These are phyloP conservation scores for Hippoglossus hippoglossus DNA, from an alignment of 2,797 vertebrate genomes.

Conservation along the genomic window DNA sequence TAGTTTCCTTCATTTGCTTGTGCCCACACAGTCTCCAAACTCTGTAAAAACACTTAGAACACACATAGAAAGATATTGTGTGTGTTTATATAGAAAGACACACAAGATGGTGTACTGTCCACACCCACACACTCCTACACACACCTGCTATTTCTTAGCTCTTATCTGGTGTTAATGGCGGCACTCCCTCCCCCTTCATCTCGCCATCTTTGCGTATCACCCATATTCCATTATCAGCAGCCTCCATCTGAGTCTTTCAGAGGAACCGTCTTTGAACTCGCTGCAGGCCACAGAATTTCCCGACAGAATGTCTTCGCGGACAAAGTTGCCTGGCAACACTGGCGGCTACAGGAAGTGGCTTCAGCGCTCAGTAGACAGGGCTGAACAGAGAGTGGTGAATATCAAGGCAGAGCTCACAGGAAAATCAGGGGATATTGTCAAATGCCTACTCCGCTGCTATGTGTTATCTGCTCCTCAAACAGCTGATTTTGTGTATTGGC, in stretches of 20 bases:
- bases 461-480: slow-evolving; percentile 21
- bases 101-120: not conserved
- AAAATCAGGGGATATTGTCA: slow-evolving; percentile 31
- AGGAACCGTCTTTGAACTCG: slow-evolving; percentile 54
- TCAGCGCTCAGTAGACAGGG: slow-evolving; percentile 6
- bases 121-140: not conserved
- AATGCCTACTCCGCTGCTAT: not conserved
- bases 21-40: slow-evolving; percentile 5
- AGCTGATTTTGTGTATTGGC: not conserved
- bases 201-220: slow-evolving; percentile 30
- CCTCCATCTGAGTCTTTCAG: slow-evolving; percentile 52
- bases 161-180: slow-evolving; percentile 41
- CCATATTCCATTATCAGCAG: slow-evolving; percentile 59
- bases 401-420: slow-evolving; percentile 12
- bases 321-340: slow-evolving; percentile 70
- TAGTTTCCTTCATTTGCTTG: not conserved
- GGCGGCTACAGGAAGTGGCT: slow-evolving; percentile 49
- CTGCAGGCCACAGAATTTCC: slow-evolving; percentile 37
- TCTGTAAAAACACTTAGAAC: not conserved
- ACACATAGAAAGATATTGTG: not conserved
- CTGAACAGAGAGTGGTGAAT: slow-evolving; percentile 15
- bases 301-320: slow-evolving; percentile 39
- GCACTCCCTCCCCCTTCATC: slow-evolving; percentile 28
- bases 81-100: too few relatives aligned
- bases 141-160: slow-evolving; percentile 34